Base-by-base conservation (phyloP, 2,888 invertebrate species). In the Apocheima hispidaria region DNA sequence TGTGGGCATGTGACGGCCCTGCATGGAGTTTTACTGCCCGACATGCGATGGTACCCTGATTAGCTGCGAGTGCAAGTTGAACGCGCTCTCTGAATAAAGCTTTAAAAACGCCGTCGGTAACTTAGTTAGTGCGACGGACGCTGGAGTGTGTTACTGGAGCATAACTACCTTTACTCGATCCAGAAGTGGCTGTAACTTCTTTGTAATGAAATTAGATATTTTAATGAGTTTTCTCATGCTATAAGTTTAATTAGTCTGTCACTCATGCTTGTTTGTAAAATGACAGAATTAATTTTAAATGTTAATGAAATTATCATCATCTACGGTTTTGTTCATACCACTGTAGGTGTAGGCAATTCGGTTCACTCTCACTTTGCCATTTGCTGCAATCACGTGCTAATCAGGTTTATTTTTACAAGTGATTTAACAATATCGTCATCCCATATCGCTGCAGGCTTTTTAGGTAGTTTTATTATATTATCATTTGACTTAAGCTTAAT, bases 101-200 rank as follows among this genome's bases (percentile, higher is more conserved):
- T 88, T 87, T 90, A 89, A 90, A 90, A 90, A 87, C 75, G 85
- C 85, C 83, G 79, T 81, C 77, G 72, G 83, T 90, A 90, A 91
- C 86, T 88, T 78, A 83, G 83, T 91, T 90, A 88, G 74, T 71
- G 73, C 69, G 72, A 71, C 77, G 73, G 71, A 68, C 71, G 63
- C 71, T 7, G 28, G 46, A 60, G 56, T 63, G 55, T 65, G 66
- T 66, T 59, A 63, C 66, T 56, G 36, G 51, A 16, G 30, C 59
- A 38, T 41, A 55, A 60, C 55, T 63, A 56, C 21, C 28, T 52
- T 57, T 51, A 71, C 70, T 71, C 70, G 66, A 75, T 48, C 23
- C 26, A 5, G 14, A 26, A 46, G 4, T 51, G 14, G 20, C 43
- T 35, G 23, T 21, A 10, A 38, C 2, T n/a, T 14, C 44, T 30